Conservation (phyloP, 2,797 vertebrate genomes). For the Hyperoplus immaculatus region DNA sequence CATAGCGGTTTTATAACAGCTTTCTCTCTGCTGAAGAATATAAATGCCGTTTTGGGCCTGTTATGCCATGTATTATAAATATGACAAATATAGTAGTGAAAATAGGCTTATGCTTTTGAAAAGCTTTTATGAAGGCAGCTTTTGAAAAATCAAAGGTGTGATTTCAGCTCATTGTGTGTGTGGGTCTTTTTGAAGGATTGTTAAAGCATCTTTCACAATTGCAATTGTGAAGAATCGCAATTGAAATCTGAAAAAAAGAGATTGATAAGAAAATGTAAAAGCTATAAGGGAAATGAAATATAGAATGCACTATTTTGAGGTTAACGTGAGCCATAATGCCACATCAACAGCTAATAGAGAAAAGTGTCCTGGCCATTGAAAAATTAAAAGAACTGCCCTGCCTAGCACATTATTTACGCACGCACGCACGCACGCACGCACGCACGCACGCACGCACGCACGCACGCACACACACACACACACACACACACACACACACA, state of each 20-base stretch:
- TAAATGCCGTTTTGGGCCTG: slow-evolving; percentile 24
- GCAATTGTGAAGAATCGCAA: neutral
- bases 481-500: slow-evolving; percentile 39
- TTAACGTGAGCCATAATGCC: slow-evolving; percentile 94
- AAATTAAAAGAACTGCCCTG: slow-evolving; percentile 75
- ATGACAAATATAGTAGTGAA: slow-evolving; percentile 16
- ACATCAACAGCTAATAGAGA: slow-evolving; percentile 89
- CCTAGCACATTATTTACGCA: slow-evolving; percentile 45
- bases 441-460: slow-evolving; percentile 28
- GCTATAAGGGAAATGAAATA: slow-evolving; percentile 51
- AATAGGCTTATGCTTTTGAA: slow-evolving; percentile 5
- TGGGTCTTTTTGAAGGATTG: slow-evolving; percentile 27
- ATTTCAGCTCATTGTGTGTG: slow-evolving; percentile 3
- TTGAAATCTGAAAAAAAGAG: slow-evolving; percentile 36
- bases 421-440: neutral
- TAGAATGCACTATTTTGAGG: slow-evolving; percentile 90
- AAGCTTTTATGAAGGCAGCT: slow-evolving; percentile 5
- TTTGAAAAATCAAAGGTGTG: slow-evolving; percentile 27
- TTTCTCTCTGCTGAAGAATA: slow-evolving; percentile 47
- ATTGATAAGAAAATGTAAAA: slow-evolving; percentile 61
- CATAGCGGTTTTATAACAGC: slow-evolving; percentile 57
- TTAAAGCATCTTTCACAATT: slow-evolving; percentile 7
- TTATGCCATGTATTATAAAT: slow-evolving; percentile 24
- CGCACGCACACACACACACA: slow-evolving; percentile 33
- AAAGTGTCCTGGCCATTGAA: slow-evolving; percentile 89